Conservation (phyloP, 1,140 invertebrate genomes). For the Aphaenogaster ashmeadi region DNA sequence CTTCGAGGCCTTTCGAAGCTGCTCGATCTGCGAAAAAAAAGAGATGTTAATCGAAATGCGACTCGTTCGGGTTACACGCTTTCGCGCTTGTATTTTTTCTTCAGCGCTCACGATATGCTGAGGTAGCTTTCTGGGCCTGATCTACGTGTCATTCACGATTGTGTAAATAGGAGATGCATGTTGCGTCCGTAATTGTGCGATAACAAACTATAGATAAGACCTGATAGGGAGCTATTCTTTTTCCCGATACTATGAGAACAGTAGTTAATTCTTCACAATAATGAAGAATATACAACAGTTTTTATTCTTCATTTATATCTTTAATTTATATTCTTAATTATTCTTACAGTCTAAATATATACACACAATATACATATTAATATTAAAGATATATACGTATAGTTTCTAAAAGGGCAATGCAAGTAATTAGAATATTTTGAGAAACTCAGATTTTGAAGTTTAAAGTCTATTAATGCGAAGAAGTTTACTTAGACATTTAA, state of each 20-base stretch:
- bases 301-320: background rate
- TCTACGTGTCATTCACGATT: conserved; percentile 11
- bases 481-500: background rate
- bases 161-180: background rate
- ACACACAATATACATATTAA: background rate
- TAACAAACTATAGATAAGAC: background rate
- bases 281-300: background rate
- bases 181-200: background rate
- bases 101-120: conserved; percentile 23
- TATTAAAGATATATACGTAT: background rate
- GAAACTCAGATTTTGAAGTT: background rate
- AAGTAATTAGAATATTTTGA: conserved; percentile 2
- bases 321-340: background rate
- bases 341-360: background rate
- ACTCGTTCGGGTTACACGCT: conserved; percentile 52
- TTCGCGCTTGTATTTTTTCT: conserved; percentile 56
- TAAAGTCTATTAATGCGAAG: background rate
- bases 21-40: conserved; percentile 90
- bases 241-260: background rate
- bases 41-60: conserved; percentile 39
- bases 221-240: conserved; percentile 2
- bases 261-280: background rate
- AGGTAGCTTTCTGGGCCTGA: conserved; percentile 40
- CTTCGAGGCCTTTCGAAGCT: conserved; percentile 92
- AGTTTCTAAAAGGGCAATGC: background rate